Evolutionary conservation across 2,113 vertebrate species (phyloP).

Genomic region (Polyodon spathula): DNA sequence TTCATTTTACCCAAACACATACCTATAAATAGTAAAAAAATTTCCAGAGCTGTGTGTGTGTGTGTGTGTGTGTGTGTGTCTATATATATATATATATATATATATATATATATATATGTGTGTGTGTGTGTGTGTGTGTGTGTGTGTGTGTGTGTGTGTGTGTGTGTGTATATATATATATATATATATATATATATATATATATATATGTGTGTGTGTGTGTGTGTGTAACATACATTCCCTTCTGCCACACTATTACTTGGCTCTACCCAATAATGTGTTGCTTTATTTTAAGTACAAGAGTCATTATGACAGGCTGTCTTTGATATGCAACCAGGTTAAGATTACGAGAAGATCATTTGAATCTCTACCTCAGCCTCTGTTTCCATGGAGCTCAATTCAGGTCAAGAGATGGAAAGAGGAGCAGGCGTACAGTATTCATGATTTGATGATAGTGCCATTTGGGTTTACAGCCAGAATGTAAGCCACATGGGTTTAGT

Average conservation of each 20-base stretch:
- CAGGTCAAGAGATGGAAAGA: neutral
- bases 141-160: neutral
- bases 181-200: neutral
- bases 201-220: neutral
- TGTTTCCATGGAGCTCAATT: neutral
- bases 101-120: neutral
- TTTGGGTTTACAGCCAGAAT: neutral
- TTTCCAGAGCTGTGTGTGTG: too few relatives aligned
- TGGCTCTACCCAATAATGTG: neutral
- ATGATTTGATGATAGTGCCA: neutral
- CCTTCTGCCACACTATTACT: neutral
- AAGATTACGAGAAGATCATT: neutral
- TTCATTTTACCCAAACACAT: too few relatives aligned
- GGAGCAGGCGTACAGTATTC: neutral
- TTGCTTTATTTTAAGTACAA: neutral
- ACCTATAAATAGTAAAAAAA: too few relatives aligned
- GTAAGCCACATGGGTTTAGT: slow-evolving; percentile 1
- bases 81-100: neutral
- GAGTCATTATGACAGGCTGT: neutral
- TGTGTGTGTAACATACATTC: neutral
- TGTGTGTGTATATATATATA: too few relatives aligned
- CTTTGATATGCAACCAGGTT: neutral
- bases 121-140: neutral
- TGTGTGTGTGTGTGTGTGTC: too few relatives aligned
- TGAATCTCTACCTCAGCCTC: neutral